Percentiles rank a stretch among this genome's conserved stretches.
phyloP scores from a whole-genome alignment of 1,140 invertebrate genomes.

The Cydia fagiglandana region DNA sequence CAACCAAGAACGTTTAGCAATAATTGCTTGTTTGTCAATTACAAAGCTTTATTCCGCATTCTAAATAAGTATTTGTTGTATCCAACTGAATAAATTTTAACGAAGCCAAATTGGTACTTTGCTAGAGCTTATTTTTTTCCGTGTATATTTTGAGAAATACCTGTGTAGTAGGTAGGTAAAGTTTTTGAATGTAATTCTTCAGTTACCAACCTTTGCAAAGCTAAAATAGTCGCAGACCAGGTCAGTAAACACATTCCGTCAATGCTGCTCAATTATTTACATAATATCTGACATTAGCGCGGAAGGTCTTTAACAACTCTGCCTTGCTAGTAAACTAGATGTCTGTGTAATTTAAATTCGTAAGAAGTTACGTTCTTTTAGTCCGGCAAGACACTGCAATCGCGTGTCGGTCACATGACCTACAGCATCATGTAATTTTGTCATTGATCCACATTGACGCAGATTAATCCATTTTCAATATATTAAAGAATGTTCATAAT shows the following conservation, averaged over 20 bases:
- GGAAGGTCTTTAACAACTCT: conserved; percentile 22
- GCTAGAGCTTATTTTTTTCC: too few species aligned
- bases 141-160: too few species aligned
- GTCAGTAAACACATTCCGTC: background rate
- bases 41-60: too few species aligned
- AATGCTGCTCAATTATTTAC: conserved; percentile 19
- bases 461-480: background rate
- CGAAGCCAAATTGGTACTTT: too few species aligned
- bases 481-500: background rate
- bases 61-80: too few species aligned
- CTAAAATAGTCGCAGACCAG: background rate
- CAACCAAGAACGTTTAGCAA: too few species aligned
- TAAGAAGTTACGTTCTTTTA: background rate
- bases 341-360: background rate
- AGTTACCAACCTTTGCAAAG: background rate
- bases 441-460: background rate
- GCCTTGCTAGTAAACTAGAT: background rate
- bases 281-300: conserved; percentile 24
- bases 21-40: too few species aligned
- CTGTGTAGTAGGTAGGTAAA: too few species aligned
- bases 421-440: conserved; percentile 1
- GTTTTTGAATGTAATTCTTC: too few species aligned
- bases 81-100: too few species aligned
- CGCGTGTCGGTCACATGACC: background rate
- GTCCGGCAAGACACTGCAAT: background rate